Base-by-base conservation (phyloP, 2,797 vertebrate species). In the Scleropages formosus region DNA sequence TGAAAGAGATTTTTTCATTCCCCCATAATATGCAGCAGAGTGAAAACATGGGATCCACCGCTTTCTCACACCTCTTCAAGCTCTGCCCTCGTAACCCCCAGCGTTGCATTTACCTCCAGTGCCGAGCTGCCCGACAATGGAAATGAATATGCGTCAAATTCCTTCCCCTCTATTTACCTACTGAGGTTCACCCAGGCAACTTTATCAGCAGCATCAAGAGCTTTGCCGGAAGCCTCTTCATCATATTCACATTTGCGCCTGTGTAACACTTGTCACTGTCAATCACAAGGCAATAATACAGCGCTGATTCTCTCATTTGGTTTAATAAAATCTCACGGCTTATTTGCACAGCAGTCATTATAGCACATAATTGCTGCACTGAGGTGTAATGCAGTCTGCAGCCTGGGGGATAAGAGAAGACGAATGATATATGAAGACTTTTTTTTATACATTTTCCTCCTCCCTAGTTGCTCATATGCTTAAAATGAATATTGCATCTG, bases 281-380 rank as follows among this genome's bases (percentile, higher is more conserved):
- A 98, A 96, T 98, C 97, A 98, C 92, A 87, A 91, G 88, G 93
- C 94, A 96, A 96, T 98, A 97, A 98, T 94, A 95, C 94, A 94
- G 94, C 93, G 91, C 94, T 95, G 94, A 96, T 95, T 96, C 95
- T 95, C 96, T 98, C 96, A 97, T 98, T 98, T 97, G 95, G 95
- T 98, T 97, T 98, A 97, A 98, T 98, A 97, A 98, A 98, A 97
- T 97, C 95, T 97, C 94, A 87, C 89, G 94, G 95, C 95, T 97
- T 97, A 97, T 98, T 97, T 95, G 93, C 94, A 95, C 93, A 89
- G 94, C 94, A 95, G 93, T 97, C 95, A 96, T 98, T 97, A 97
- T 94, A 95, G 93, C 94, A 89, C 94, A 92, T 98, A 97, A 98
- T 98, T 98, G 96, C 95, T 85, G 93, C 94, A 90, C 90, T 83